Base-by-base conservation (phyloP, 2,797 vertebrate genomes). In the Artibeus jamaicensis region DNA sequence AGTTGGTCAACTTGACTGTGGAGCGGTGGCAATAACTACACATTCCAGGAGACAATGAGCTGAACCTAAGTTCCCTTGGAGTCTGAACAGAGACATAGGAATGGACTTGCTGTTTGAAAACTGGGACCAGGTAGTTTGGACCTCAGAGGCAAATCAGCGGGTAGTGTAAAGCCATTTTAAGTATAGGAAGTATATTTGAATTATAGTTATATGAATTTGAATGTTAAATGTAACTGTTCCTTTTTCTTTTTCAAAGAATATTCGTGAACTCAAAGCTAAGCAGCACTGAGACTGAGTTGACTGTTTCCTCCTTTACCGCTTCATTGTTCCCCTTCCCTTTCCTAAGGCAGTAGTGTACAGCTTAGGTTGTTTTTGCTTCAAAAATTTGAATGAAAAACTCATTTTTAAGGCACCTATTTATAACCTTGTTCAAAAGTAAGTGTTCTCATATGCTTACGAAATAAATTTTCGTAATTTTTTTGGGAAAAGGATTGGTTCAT, bases 1-100 rank as follows among this genome's bases (percentile, higher is more conserved):
- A 81, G 29, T 83, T 65, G n/a, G 68, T 48, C 96, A 96, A 57
- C 97, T 92, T 94, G 50, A 82, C 86, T 96, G n/a, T 91, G 67
- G 95, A 97, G 91, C 91, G 89, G 68, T 76, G 65, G 89, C 94
- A 97, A 97, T 96, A 98, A 97, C 93, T 90, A 83, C 96, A 97
- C 97, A 97, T 98, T 98, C 97, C 98, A 93, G 42, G 96, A 95
- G 96, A 87, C 16, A 3, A 12, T 21, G 50, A 96, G 95, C 87
- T 98, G 93, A 95, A 95, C 95, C 91, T 86, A 48, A 93, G 65
- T 96, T 98, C 85, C 86, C 91, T 96, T 93, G 93, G 89, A 71
- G 95, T 89, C 93, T 78, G 74, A 94, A 78, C 37, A 94, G 57
- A 59, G 10, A 93, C 73, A 74, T 65, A 95, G 93, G 96, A 97